Conservation (phyloP, 2,888 invertebrate genomes). For the Ichneumoninae sp. region DNA sequence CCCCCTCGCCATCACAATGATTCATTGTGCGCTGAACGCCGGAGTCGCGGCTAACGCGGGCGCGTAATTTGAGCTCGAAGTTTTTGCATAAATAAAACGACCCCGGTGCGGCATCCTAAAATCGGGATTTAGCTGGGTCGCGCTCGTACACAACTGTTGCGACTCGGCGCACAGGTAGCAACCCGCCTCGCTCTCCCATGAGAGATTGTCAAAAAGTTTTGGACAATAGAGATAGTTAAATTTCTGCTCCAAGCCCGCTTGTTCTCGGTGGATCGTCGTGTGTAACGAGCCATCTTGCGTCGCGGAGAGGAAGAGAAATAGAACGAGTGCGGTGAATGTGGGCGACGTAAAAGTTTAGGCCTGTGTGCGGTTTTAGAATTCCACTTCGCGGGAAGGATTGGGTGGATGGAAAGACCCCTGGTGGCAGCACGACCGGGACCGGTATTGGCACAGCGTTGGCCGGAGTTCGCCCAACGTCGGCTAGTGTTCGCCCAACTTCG, state of each 20-base stretch:
- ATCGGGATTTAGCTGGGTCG: conserved; percentile 53
- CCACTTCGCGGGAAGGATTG: too few relatives aligned
- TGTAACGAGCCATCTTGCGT: conserved; percentile 28
- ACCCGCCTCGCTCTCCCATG: conserved; percentile 16
- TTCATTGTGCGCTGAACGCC: conserved; percentile 67
- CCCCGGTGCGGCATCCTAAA: conserved; percentile 54
- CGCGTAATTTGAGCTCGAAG: conserved; percentile 67
- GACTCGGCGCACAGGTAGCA: not conserved
- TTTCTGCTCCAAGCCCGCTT: conserved; percentile 32
- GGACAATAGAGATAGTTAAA: conserved; percentile 65
- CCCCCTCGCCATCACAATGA: conserved; percentile 58
- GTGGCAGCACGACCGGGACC: too few relatives aligned
- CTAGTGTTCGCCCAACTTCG: too few relatives aligned
- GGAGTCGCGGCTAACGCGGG: conserved; percentile 37
- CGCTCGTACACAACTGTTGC: conserved; percentile 27
- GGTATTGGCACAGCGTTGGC: too few relatives aligned
- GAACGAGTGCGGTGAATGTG: not conserved
- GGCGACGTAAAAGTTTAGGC: not conserved
- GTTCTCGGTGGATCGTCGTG: conserved; percentile 8
- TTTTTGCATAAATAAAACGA: conserved; percentile 69
- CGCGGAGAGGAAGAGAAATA: not conserved
- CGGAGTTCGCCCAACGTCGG: too few relatives aligned
- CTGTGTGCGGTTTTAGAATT: too few relatives aligned
- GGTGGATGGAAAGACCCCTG: too few relatives aligned
- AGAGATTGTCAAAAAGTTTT: conserved; percentile 68